These are phyloP conservation scores for Micrastur ruficollis DNA, from an alignment of 2,797 vertebrate species.

Conservation along the genomic window DNA sequence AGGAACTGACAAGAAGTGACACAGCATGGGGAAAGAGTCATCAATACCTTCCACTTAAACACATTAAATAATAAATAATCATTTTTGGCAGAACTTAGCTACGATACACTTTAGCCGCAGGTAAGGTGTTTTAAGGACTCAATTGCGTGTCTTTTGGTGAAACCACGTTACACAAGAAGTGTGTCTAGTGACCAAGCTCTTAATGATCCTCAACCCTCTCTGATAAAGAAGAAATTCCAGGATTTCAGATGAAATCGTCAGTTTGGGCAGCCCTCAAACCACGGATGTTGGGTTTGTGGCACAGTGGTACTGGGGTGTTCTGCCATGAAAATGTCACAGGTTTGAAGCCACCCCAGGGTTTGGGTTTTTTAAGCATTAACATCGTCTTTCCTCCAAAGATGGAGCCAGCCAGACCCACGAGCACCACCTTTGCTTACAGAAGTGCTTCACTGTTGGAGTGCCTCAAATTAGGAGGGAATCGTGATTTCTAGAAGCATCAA, in stretches of 20 bases:
- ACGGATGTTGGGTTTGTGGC: neutral
- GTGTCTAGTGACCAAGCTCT: neutral
- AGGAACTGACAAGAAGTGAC: constrained; percentile 47
- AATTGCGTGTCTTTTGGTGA: neutral
- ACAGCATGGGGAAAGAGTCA: neutral
- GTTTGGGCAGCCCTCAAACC: neutral
- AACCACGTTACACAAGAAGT: neutral
- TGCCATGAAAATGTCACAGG: neutral
- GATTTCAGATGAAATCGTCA: neutral
- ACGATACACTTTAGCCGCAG: neutral
- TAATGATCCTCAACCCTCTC: neutral
- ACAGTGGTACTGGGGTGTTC: neutral
- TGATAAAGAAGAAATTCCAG: neutral
- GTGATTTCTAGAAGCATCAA: neutral
- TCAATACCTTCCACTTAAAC: neutral
- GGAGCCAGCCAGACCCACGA: neutral
- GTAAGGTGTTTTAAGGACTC: neutral
- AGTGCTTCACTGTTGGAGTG: neutral
- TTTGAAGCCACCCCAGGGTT: neutral
- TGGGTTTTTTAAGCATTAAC: neutral
- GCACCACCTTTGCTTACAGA: neutral
- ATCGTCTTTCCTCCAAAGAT: neutral
- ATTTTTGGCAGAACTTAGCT: neutral
- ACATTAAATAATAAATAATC: constrained; percentile 39
- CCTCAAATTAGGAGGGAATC: neutral